phyloP scores from a whole-genome alignment of 2,797 vertebrate species.

The Uromys caudimaculatus region DNA sequence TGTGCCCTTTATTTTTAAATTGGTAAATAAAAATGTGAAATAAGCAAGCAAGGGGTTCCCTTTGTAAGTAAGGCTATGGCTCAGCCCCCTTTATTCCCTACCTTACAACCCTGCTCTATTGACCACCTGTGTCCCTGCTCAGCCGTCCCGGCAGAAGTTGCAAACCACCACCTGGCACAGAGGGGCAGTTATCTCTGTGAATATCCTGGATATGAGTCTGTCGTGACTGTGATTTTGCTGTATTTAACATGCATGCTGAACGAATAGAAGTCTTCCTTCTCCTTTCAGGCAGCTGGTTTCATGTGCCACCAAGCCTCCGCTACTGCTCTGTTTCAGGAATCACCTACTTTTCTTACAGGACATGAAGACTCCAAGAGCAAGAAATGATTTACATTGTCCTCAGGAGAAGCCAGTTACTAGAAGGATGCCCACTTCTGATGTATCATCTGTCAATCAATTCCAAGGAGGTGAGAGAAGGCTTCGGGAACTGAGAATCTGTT shows the following conservation, averaged over 20 bases:
- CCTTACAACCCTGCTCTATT: background rate
- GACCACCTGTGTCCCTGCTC: background rate
- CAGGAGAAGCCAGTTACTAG: background rate
- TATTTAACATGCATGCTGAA: background rate
- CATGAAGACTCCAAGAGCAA: background rate
- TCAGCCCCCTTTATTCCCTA: background rate
- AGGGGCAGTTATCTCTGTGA: background rate
- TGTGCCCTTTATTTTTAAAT: background rate
- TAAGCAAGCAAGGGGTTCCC: background rate
- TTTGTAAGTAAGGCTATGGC: background rate
- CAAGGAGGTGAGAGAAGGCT: background rate
- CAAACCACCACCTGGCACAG: background rate
- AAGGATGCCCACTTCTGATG: background rate
- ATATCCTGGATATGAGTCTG: background rate
- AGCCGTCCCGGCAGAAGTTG: background rate
- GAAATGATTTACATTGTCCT: background rate
- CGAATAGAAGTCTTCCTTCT: background rate
- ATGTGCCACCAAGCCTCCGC: background rate
- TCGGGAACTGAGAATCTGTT: background rate
- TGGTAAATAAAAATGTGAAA: background rate
- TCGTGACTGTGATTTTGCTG: background rate
- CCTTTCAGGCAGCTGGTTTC: background rate
- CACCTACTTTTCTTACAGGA: background rate
- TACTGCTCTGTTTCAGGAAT: background rate
- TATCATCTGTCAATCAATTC: slow-evolving; percentile 7